Base-by-base conservation (phyloP, 2,888 invertebrate genomes). In the Cacoxenus indagator region DNA sequence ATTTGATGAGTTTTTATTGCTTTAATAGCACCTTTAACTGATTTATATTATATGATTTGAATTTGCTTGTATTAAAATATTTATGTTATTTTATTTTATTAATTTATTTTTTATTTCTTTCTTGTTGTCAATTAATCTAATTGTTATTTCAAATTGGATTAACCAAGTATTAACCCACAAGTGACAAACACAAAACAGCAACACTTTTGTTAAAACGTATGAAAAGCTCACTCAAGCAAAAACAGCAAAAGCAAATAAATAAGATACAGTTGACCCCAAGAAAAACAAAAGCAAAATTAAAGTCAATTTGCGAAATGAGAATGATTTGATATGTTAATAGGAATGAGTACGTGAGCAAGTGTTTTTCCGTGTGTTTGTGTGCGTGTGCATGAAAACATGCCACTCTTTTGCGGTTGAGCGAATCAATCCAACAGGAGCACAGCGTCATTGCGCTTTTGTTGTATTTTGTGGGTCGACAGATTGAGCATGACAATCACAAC, bases 301-400 rank as follows among this genome's bases (percentile, higher is more conserved):
- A 84, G 84, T 83, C 76, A 83, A 83, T 84, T 84, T 84, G 79
- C 81, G 73, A 83, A 84, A 82, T 84, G 81, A 84, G 81, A 81
- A 78, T 79, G 71, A 17, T 77, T 84, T 84, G 83, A 83, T 83
- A 84, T 83, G 82, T 83, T 83, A 82, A 84, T 84, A 84, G 75
- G 75, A 70, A 73, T 77, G 24, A 26, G 65, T 61, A 57, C 26
- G 26, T 62, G 55, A 46, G 54, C 54, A n/a, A 11, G 26, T 22
- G 64, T 57, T 67, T 61, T 59, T 65, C 61, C 54, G 48, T 48
- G 48, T 55, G 59, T 67, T 29, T 65, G 65, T 55, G 19, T 65
- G 67, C 54, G 51, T 51, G 65, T 46, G 55, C 84, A 84, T 83
- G 82, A 81, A 84, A 81, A 81, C 84, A 81, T 84, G 83, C 81